Conservation (phyloP, 2,888 invertebrate genomes). For the Erebia ligea region DNA sequence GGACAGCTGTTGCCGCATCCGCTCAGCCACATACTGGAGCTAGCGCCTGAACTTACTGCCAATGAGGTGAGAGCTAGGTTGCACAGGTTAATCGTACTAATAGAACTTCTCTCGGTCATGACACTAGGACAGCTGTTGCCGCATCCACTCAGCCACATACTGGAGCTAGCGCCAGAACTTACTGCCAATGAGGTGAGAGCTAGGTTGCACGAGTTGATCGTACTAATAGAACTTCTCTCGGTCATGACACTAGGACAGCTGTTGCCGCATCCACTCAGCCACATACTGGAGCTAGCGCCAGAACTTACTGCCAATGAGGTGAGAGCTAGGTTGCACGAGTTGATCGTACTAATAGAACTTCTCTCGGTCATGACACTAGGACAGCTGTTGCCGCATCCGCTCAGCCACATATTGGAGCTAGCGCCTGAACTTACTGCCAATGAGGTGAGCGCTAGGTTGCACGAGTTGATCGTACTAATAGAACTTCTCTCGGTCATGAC, state of each 20-base stretch:
- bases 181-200: constrained; percentile 85
- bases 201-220: constrained; percentile 62
- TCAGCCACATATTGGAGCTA: constrained; percentile 89
- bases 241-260: constrained; percentile 93
- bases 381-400: constrained; percentile 92
- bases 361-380: constrained; percentile 92
- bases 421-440: constrained; percentile 88
- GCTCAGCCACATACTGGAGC: constrained; percentile 88
- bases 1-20: constrained; percentile 94
- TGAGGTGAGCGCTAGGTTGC: constrained; percentile 74
- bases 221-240: constrained; percentile 86
- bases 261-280: constrained; percentile 91
- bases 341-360: constrained; percentile 81
- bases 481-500: background rate
- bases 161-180: constrained; percentile 89
- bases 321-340: constrained; percentile 54
- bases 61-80: constrained; percentile 83
- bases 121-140: constrained; percentile 93
- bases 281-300: constrained; percentile 89
- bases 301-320: constrained; percentile 88
- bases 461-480: too few relatives aligned
- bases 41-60: constrained; percentile 88
- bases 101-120: constrained; percentile 90
- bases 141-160: constrained; percentile 90
- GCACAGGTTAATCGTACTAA: constrained; percentile 66